Base-by-base conservation (phyloP, 1,140 invertebrate genomes). In the Spodoptera litura region DNA sequence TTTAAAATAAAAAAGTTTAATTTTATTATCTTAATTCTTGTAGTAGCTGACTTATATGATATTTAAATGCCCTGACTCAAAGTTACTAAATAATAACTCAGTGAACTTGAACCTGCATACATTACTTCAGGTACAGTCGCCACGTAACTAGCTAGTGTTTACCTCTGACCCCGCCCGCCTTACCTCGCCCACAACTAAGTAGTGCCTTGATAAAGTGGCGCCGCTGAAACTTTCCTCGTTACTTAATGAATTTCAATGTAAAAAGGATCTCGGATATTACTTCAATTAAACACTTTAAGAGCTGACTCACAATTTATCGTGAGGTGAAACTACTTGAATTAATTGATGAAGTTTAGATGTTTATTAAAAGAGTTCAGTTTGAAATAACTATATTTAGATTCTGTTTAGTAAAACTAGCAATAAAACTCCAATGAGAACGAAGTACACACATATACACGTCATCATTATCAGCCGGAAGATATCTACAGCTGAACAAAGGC, bases 171-270 rank as follows among this genome's bases (percentile, higher is more conserved):
- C 8, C 38, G 13, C 8, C 6, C 25, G 11, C 66, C 49, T 31
- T 49, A 10, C 13, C 49, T 27, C 11, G 12, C 11, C 64, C 49
- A 20, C 27, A 68, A 35, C 20, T 15, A n/a, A n/a, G n/a, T n/a
- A n/a, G 64, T 68, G 25, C 25, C 64, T 68, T 53, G 53, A 68
- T 68, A 53, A 68, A 68, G 64, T 53, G 49, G 44, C 20, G 20
- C 13, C n/a, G n/a, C n/a, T 44, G 25, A 56, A 79, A 79, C 15
- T 79, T 79, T 66, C 20, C 71, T 68, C 71, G 59, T 68, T 79
- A 51, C 56, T 49, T 68, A 35, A 79, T 79, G 71, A 74, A 74
- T 74, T 79, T 74, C 68, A 79, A 79, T 74, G 70, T 55, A 61
- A 58, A 76, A 76, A 55, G 75, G 61, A 56, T 77, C 52, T 66